These are phyloP conservation scores for Cantharis nigra DNA, from an alignment of 2,888 invertebrate species.

Conservation along the genomic window DNA sequence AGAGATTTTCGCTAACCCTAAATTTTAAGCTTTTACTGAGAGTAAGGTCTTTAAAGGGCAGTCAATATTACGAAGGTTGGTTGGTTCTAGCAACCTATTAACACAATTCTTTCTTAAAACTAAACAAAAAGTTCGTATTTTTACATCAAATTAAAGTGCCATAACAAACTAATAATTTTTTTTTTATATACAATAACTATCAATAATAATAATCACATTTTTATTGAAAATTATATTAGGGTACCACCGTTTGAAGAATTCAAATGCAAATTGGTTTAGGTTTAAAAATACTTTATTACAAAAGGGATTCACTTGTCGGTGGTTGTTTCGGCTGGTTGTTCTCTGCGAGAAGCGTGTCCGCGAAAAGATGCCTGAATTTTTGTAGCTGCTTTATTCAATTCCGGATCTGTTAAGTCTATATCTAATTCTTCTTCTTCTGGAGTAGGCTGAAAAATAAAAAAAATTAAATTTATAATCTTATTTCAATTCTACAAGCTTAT, in stretches of 20 bases:
- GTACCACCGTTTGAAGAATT: slow-evolving; percentile 4
- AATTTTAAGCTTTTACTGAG: background rate
- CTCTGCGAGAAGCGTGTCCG: slow-evolving; percentile 86
- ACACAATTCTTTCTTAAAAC: background rate
- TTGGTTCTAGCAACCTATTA: background rate
- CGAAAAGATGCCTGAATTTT: slow-evolving; percentile 93
- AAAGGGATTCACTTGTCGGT: slow-evolving; percentile 5
- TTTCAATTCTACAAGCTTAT: too few relatives aligned
- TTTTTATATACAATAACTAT: background rate
- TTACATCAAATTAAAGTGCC: background rate
- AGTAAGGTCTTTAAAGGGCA: background rate
- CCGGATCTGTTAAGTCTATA: slow-evolving; percentile 85
- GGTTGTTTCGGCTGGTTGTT: slow-evolving; percentile 49
- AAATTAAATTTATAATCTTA: too few relatives aligned
- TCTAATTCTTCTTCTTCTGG: slow-evolving; percentile 70
- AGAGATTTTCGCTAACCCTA: background rate
- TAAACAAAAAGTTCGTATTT: background rate
- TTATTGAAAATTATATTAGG: background rate
- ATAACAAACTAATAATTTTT: background rate
- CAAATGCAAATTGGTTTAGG: background rate
- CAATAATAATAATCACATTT: background rate
- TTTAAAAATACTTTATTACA: background rate
- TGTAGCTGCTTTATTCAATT: slow-evolving; percentile 86
- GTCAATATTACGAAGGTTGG: background rate
- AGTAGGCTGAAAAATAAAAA: slow-evolving; percentile 11